A percentile compares a stretch with the other conserved stretches of the same genome.
These are phyloP conservation scores for Cepaea hortensis DNA, from an alignment of 2,888 invertebrate species.

Conservation along the genomic window DNA sequence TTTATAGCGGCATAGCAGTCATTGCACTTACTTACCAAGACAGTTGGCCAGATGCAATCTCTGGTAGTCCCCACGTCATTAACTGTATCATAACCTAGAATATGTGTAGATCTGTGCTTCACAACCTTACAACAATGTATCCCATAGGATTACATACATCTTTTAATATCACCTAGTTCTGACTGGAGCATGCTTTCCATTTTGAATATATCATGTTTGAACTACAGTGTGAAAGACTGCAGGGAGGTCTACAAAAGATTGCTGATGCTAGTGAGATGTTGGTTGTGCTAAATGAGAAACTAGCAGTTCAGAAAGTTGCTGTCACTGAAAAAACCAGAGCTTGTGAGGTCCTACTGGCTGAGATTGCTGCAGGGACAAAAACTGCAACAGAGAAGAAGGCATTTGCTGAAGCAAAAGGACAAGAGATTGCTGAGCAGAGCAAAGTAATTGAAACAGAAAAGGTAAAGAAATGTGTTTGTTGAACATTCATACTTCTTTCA, in stretches of 20 bases:
- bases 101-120: too few species aligned
- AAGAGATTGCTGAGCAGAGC: conserved; percentile 88
- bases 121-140: too few species aligned
- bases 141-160: too few species aligned
- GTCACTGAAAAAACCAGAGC: conserved; percentile 88
- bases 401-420: conserved; percentile 87
- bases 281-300: conserved; percentile 85
- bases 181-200: too few species aligned
- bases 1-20: too few species aligned
- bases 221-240: conserved; percentile 82
- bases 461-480: conserved; percentile 69
- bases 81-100: too few species aligned
- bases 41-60: too few species aligned
- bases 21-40: too few species aligned
- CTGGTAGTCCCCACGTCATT: too few species aligned
- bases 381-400: conserved; percentile 86
- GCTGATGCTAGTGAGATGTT: conserved; percentile 90
- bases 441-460: conserved; percentile 88
- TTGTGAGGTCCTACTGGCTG: conserved; percentile 86
- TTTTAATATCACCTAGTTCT: too few species aligned
- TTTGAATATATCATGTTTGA: too few species aligned
- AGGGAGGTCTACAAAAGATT: conserved; percentile 87
- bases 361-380: conserved; percentile 82
- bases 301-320: conserved; percentile 88
- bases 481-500: too few species aligned